These are phyloP conservation scores for Automeris io DNA, from an alignment of 2,888 invertebrate species.

Conservation along the genomic window DNA sequence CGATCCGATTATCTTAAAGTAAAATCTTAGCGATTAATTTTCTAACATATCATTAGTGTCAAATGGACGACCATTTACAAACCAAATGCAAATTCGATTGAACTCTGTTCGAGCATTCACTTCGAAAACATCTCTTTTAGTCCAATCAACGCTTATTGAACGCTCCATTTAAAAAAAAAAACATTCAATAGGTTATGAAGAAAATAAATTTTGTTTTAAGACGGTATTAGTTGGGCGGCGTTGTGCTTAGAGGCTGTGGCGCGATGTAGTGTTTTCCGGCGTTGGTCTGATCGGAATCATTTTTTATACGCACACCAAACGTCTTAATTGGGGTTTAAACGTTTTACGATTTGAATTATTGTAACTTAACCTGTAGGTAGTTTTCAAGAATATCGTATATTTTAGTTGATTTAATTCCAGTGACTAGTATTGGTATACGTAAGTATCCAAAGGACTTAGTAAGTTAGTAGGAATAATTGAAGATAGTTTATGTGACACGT, in stretches of 20 bases:
- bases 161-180: conserved; percentile 38
- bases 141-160: conserved; percentile 56
- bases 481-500: too few species aligned
- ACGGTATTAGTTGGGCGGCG: conserved; percentile 47
- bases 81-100: conserved; percentile 66
- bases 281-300: conserved; percentile 40
- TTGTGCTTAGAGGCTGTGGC: conserved; percentile 37
- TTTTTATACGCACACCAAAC: conserved; percentile 46
- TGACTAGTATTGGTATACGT: too few species aligned
- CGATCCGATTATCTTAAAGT: conserved; percentile 49
- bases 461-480: too few species aligned
- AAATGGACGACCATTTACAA: conserved; percentile 48
- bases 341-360: conserved; percentile 36
- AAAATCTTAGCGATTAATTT: conserved; percentile 63
- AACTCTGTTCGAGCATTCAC: conserved; percentile 55
- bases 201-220: conserved; percentile 50
- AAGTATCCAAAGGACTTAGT: too few species aligned
- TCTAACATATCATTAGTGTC: conserved; percentile 71
- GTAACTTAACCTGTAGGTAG: conserved; percentile 32
- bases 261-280: conserved; percentile 52
- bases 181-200: conserved; percentile 38
- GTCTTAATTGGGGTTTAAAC: conserved; percentile 63
- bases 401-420: not conserved
- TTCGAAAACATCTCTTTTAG: conserved; percentile 37
- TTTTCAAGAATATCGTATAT: conserved; percentile 12